phyloP scores from a whole-genome alignment of 2,888 invertebrate genomes.

The Habrosyne pyritoides region DNA sequence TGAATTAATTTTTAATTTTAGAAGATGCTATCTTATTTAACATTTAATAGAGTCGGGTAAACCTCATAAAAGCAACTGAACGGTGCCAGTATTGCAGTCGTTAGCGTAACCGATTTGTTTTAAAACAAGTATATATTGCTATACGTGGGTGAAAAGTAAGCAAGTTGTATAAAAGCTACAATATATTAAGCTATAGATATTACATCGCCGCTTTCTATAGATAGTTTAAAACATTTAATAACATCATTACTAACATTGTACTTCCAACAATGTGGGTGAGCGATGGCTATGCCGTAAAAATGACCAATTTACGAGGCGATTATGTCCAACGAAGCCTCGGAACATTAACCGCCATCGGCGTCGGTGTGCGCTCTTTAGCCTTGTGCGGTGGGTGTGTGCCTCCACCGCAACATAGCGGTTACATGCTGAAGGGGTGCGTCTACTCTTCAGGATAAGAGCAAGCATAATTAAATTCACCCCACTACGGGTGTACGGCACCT shows the following conservation, averaged over 20 bases:
- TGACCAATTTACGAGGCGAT: conserved; percentile 39
- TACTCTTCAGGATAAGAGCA: conserved; percentile 20
- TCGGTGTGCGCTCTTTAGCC: conserved; percentile 33
- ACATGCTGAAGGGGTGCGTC: conserved; percentile 10
- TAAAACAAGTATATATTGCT: not conserved
- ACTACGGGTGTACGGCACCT: conserved; percentile 36
- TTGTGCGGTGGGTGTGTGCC: conserved; percentile 23
- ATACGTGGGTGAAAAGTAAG: not conserved
- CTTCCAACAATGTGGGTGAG: not conserved
- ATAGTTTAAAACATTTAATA: not conserved
- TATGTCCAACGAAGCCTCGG: conserved; percentile 32
- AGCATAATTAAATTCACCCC: conserved; percentile 45
- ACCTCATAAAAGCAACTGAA: not conserved
- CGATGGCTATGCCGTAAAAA: conserved; percentile 27
- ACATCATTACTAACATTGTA: conserved; percentile 1
- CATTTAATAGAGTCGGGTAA: not conserved
- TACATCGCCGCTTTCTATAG: not conserved
- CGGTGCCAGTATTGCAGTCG: not conserved
- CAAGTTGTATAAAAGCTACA: not conserved
- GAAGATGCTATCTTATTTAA: conserved; percentile 6
- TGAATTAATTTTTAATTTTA: conserved; percentile 3
- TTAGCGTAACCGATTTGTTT: not conserved
- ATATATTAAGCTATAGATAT: not conserved
- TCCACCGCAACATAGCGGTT: conserved; percentile 40
- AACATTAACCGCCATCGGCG: conserved; percentile 37